Evolutionary conservation across 1,140 invertebrate species (phyloP).

Genomic region (Bombyx mori): DNA sequence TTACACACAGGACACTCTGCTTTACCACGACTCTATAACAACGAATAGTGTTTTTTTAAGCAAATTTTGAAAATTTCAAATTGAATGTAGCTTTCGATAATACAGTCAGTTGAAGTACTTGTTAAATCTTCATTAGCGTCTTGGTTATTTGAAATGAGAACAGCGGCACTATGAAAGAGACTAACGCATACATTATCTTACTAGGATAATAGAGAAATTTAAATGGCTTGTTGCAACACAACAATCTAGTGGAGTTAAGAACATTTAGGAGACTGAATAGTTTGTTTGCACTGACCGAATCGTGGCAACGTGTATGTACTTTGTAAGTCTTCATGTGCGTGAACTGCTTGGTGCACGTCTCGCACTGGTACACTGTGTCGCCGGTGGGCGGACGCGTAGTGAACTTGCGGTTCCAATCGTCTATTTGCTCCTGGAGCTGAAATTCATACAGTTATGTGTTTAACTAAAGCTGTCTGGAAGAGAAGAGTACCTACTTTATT

Average conservation of each 20-base stretch:
- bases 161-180: neutral
- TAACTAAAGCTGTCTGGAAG: neutral
- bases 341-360: conserved; percentile 18
- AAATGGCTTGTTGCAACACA: neutral
- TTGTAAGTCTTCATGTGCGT: conserved; percentile 11
- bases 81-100: neutral
- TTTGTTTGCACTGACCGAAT: conserved; percentile 11
- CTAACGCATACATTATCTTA: neutral
- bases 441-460: too few species aligned
- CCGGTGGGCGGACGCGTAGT: conserved; percentile 3
- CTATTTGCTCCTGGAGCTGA: conserved; percentile 19
- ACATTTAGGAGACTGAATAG: neutral
- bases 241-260: neutral
- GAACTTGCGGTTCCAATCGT: conserved; percentile 15
- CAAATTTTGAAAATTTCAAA: neutral
- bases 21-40: conserved; percentile 13
- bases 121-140: too few species aligned
- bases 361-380: conserved; percentile 12
- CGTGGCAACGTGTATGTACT: conserved; percentile 11
- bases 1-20: conserved; percentile 18
- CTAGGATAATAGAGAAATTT: neutral
- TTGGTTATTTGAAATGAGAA: neutral
- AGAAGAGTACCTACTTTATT: neutral
- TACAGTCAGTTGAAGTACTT: too few species aligned
- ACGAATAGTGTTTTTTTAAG: neutral